Evolutionary conservation across 2,888 invertebrate genomes (phyloP).

Genomic region (Halictus quadricinctus): DNA sequence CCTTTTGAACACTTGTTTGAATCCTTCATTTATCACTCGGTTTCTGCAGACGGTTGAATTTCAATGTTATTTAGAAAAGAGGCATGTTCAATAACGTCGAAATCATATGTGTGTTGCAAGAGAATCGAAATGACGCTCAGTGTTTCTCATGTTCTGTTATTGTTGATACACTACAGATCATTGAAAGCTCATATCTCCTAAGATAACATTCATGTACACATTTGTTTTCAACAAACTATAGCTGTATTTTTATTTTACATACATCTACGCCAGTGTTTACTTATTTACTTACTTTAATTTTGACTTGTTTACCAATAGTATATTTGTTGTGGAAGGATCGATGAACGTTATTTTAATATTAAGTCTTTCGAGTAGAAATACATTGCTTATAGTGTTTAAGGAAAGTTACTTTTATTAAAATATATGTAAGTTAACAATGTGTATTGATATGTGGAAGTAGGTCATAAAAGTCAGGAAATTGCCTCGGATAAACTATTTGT

Average conservation of each 20-base stretch:
- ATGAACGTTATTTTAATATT: neutral
- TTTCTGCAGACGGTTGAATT: neutral
- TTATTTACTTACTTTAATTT: neutral
- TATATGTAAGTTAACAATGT: neutral
- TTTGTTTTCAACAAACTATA: neutral
- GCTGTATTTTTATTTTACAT: neutral
- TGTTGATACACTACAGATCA: neutral
- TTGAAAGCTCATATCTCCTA: neutral
- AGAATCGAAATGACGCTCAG: slow-evolving; percentile 44
- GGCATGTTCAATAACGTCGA: neutral
- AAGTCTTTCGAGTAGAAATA: neutral
- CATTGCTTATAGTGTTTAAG: neutral
- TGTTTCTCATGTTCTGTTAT: slow-evolving; percentile 58
- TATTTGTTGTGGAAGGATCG: neutral
- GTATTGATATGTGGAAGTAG: slow-evolving; percentile 24
- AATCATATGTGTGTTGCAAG: slow-evolving; percentile 35
- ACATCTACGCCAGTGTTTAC: neutral
- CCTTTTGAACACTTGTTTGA: neutral
- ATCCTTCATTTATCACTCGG: neutral
- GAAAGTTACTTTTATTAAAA: neutral
- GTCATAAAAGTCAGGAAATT: slow-evolving; percentile 22
- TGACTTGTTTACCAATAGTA: neutral
- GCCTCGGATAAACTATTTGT: neutral
- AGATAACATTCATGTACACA: neutral
- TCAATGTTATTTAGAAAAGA: neutral